A percentile compares a stretch with the other conserved stretches of the same genome.
phyloP scores from a whole-genome alignment of 2,797 vertebrate genomes.

The Betta splendens region DNA sequence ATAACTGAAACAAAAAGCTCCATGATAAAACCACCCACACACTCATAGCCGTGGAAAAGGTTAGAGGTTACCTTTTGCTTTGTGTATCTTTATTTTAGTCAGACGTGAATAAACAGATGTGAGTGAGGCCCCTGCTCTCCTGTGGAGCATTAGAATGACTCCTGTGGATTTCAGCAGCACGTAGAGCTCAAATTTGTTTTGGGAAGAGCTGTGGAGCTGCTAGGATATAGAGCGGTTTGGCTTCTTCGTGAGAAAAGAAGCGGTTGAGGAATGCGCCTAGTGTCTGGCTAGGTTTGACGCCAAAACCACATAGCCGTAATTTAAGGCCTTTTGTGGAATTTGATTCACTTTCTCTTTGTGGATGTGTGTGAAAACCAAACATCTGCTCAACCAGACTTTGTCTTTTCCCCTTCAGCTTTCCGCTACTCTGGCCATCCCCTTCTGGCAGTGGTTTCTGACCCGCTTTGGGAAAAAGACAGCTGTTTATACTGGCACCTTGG shows the following conservation, averaged over 20 bases:
- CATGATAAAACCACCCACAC: no score
- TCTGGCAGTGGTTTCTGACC: constrained; percentile 99
- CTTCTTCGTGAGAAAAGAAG: no score
- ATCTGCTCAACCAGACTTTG: constrained; percentile 25
- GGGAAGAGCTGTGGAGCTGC: constrained; percentile 15
- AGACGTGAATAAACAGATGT: constrained; percentile 25
- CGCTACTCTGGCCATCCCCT: constrained; percentile 91
- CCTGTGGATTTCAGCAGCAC: constrained; percentile 16
- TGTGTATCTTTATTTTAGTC: constrained; percentile 23
- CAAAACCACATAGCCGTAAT: not conserved
- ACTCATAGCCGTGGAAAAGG: not conserved
- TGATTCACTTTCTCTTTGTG: not conserved
- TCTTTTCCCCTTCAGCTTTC: constrained; percentile 78
- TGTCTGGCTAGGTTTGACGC: not conserved
- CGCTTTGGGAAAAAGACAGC: constrained; percentile 95
- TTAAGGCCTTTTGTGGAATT: not conserved
- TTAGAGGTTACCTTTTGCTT: constrained; percentile 1
- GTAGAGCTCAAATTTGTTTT: constrained; percentile 50
- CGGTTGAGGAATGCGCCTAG: constrained; percentile 12
- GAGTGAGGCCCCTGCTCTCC: constrained; percentile 1
- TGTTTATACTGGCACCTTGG: constrained; percentile 89
- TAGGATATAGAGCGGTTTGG: no score
- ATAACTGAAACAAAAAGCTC: no score
- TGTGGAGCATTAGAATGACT: constrained; percentile 9
- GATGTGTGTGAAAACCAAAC: constrained; percentile 14